phyloP scores from a whole-genome alignment of 92 coral and sea anemone species.

The Heteractis magnifica region DNA sequence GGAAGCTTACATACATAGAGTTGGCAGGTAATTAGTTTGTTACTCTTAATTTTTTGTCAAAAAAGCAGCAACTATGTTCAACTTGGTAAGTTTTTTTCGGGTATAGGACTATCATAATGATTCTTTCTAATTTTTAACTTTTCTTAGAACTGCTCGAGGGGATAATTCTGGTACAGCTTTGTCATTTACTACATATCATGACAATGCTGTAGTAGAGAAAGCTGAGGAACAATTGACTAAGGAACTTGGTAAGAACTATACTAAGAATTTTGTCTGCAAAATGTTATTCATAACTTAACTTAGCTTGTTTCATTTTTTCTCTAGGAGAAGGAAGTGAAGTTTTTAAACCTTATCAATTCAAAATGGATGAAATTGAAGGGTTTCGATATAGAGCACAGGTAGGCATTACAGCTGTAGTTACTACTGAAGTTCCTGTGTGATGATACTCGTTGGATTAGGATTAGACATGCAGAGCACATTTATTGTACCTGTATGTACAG shows the following conservation, averaged over 20 bases:
- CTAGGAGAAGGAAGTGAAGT: slow-evolving; percentile 64
- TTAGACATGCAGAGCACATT: too few species aligned
- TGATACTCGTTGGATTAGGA: too few species aligned
- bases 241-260: slow-evolving; percentile 48
- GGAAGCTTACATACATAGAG: slow-evolving; percentile 90
- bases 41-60: not conserved
- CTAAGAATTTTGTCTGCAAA: not conserved
- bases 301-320: not conserved
- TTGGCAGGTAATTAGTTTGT: slow-evolving; percentile 74
- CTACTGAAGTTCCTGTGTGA: not conserved
- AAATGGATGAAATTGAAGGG: slow-evolving; percentile 98
- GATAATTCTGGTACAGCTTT: slow-evolving; percentile 87
- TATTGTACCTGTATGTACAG: too few species aligned
- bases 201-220: slow-evolving; percentile 49
- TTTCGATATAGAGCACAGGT: slow-evolving; percentile 93
- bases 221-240: slow-evolving; percentile 75
- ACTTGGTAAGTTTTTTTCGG: too few species aligned
- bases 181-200: slow-evolving; percentile 77
- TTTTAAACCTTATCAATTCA: slow-evolving; percentile 89
- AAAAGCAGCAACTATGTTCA: not conserved
- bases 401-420: not conserved
- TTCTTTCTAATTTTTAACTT: not conserved
- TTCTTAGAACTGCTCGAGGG: slow-evolving; percentile 91
- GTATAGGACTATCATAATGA: too few species aligned
- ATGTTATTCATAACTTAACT: not conserved